Base-by-base conservation (phyloP, 2,888 invertebrate species). In the Teinopalpus imperialis region DNA sequence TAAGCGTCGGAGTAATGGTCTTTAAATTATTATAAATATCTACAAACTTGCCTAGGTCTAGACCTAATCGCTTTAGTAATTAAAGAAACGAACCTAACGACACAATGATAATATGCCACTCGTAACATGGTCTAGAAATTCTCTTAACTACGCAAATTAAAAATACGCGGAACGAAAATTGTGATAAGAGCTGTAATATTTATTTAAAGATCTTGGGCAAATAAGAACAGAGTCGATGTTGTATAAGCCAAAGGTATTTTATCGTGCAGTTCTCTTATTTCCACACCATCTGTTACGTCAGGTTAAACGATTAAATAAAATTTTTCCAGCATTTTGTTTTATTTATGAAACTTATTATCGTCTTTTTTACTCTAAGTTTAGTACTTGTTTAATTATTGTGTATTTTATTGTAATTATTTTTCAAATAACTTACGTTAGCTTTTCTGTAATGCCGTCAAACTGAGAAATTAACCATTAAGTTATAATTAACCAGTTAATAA, bases 21-120 rank as follows among this genome's bases (percentile, higher is more conserved):
- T 57, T 61, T 57, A 58, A 64, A 64, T 63, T 61, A 59, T 63
- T 61, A 68, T 67, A 59, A 69, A 68, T 68, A 65, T 57, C 60
- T 57, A 57, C 56, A 53, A 63, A 68, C 56, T 54, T 53, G 54
- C 43, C 48, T 32, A 48, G 49, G 51, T 48, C 55, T 54, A 32
- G 45, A 36, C 48, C 57, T 72, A 71, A 73, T 71, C 34, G 54
- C 45, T 48, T 49, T 36, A 20, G 56, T 59, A 54, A 62, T 61
- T 52, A 52, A 47, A 47, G 46, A 23, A 26, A 44, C 18, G 8
- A 13, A 24, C 12, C 23, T 31, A 31, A 36, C 8, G 9, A 30
- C 32, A 37, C 34, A 42, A 34, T 27, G 13, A 42, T 34, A 27
- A 42, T 36, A 24, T 27, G 13, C 27, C n/a, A n/a, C n/a, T n/a